Percentiles rank a stretch among this genome's conserved stretches.
Evolutionary conservation across 2,888 invertebrate species (phyloP).

Genomic region (Chrysotoxum bicinctum): DNA sequence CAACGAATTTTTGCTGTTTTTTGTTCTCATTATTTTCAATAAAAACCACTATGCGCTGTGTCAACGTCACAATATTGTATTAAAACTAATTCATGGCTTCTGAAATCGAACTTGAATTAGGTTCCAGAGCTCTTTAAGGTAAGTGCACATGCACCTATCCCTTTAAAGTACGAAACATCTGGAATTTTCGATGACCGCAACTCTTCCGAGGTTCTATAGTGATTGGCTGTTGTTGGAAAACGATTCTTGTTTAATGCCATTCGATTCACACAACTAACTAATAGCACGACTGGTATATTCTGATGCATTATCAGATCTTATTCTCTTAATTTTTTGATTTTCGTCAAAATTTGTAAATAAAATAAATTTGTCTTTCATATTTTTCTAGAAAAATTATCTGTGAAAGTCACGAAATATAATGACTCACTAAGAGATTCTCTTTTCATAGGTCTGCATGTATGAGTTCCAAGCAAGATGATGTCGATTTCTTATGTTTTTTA

Average conservation of each 20-base stretch:
- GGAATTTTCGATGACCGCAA: not conserved
- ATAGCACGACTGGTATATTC: not conserved
- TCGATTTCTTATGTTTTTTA: not conserved
- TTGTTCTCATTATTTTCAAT: not conserved
- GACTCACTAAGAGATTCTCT: too few species aligned
- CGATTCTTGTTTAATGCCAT: not conserved
- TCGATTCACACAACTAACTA: not conserved
- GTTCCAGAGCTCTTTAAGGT: too few species aligned
- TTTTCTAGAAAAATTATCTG: too few species aligned
- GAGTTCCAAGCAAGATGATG: not conserved
- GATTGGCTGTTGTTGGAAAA: not conserved
- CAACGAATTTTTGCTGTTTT: not conserved
- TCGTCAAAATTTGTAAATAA: too few species aligned
- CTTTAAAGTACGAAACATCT: not conserved
- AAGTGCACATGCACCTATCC: not conserved
- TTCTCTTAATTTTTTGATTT: too few species aligned
- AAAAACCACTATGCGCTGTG: not conserved
- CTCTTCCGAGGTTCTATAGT: not conserved
- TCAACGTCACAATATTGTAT: not conserved
- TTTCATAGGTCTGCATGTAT: too few species aligned
- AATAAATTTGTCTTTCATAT: not conserved
- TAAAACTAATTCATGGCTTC: too few species aligned
- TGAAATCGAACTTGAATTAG: not conserved
- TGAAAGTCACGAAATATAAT: too few species aligned
- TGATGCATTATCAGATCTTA: constrained; percentile 19